Evolutionary conservation across 2,888 invertebrate genomes (phyloP).

Genomic region (Achlya flavicornis): DNA sequence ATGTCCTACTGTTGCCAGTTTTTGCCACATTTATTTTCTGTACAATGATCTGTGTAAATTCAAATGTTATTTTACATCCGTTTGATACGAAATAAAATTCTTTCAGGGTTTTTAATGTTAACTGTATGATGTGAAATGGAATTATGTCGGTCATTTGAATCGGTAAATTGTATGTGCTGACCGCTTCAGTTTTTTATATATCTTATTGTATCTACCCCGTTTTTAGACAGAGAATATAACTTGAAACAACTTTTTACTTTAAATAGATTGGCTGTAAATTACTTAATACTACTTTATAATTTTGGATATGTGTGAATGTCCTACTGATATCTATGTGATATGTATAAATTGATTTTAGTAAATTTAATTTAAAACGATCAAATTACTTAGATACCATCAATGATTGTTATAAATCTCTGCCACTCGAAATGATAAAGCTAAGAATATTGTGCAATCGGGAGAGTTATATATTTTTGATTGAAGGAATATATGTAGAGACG

Average conservation of each 20-base stretch:
- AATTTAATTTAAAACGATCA: not conserved
- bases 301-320: not conserved
- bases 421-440: not conserved
- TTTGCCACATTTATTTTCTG: not conserved
- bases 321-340: not conserved
- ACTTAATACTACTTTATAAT: slow-evolving; percentile 34
- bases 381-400: not conserved
- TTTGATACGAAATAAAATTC: not conserved
- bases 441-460: slow-evolving; percentile 2
- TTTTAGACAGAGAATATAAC: not conserved
- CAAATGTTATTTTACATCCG: not conserved
- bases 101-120: not conserved
- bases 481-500: not conserved
- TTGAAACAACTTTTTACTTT: slow-evolving; percentile 16
- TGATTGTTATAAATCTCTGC: not conserved
- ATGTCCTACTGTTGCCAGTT: not conserved
- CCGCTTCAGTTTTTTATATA: not conserved
- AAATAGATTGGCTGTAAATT: slow-evolving; percentile 36
- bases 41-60: not conserved
- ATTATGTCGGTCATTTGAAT: not conserved
- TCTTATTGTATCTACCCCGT: not conserved
- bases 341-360: not conserved
- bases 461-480: slow-evolving; percentile 16
- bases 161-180: not conserved
- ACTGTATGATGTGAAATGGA: not conserved